Evolutionary conservation across 2,113 vertebrate species (phyloP), one percentile per base, ranked within the genome.

Genomic region (Cephalopterus ornatus): DNA sequence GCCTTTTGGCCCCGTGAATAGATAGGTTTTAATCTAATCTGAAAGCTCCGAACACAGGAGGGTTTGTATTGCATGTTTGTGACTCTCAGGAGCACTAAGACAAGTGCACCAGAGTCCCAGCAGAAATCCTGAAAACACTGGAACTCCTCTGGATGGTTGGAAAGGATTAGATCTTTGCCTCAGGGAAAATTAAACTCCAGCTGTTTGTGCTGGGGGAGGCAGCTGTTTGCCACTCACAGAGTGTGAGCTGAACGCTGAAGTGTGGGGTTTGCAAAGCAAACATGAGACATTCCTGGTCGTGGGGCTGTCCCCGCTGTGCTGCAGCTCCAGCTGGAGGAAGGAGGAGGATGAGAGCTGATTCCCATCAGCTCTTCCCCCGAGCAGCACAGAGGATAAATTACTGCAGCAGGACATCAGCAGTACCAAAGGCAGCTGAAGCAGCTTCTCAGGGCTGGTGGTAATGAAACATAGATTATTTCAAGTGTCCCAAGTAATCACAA

Each of bases 11-110:
- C 79, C 39, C 6, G 1, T 63, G 68, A 92, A 88, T 50, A 91
- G 70, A n/a, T 53, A 79, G 42, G 56, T 88, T 94, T 96, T 94
- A 84, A 93, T 96, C 26, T 53, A 80, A 91, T 79, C 66, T 91
- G 88, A 96, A 97, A 94, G 88, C 85, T 94, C 5, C 46, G 52
- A 56, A 55, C 35, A 41, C 59, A 67, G 71, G 56, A 90, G 68
- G 92, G 66, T 95, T 88, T 90, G 39, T 88, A 27, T 47, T 94
- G 75, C 67, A 14, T 68, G 72, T 86, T 90, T 88, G 82, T 90
- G 75, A 74, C 72, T 96, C 95, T 93, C 75, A 12, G 0, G 6
- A 77, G 92, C 42, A 19, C 62, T 21, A 47, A 47, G 50, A 80
- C 49, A 91, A 93, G 94, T 46, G 62, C 73, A 88, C 74, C 32